Base-by-base conservation (phyloP, 1,140 invertebrate genomes). In the Melitaea cinxia region DNA sequence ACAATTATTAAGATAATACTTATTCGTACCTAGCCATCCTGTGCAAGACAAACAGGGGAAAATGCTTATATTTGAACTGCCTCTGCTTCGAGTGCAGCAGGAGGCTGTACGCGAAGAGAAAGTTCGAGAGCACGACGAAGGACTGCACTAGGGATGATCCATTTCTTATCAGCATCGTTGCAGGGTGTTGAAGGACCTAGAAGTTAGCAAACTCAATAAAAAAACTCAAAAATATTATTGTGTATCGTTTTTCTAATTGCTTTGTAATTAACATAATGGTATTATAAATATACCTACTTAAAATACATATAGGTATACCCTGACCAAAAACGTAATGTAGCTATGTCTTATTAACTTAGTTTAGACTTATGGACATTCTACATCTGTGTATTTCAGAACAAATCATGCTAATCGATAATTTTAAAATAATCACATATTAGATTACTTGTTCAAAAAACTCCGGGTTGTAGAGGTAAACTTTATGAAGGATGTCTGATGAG, bases 101-200 rank as follows among this genome's bases (percentile, higher is more conserved):
- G 10, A 79, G 55, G 33, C 71, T 79, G 68, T 80, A 77, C 0
- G 68, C 63, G 19, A 79, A 68, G 14, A 80, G 66, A 33, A 80
- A 74, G 23, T 69, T 72, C 19, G 78, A 80, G 19, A 80, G 45
- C 3, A 80, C 70, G 5, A 80, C 21, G 64, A 80, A 78, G 7
- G 55, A 17, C 28, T 78, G 75, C 17, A 74, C 63, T 3, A 74
- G 14, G 0, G 69, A 65, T 0, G 78, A 70, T 0, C 78, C 78
- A 58, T 80, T 80, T 26, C 68, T 65, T 6, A 78, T 49, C 10
- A 78, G 15, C 65, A 80, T 80, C 6, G 70, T 70, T 17, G 67
- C 23, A 0, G 70, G 63, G 14, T 73, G 52, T 1, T 14, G 39
- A 5, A 73, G 63, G 2, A 65, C 42, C 75, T 78, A 53, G 1